A percentile compares a stretch with the other conserved stretches of the same genome.
Conservation (phyloP, 2,113 vertebrate species). For the Felis catus region F.catus_Fca126_mat1.0 CM031421.1:5248001-5248500, state of each 20-base stretch:
- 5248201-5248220: neutral
- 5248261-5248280: neutral
- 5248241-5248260: conserved; percentile 4
- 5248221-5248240: neutral
- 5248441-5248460: neutral
- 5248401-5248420: neutral
- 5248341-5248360: neutral
- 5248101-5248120: neutral
- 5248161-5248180: neutral
- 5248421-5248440: neutral
- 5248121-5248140: neutral
- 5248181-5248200: neutral
- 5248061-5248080: neutral
- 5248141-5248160: neutral
- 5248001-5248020: neutral
- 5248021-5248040: neutral
- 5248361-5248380: neutral
- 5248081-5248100: neutral
- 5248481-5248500: no score
- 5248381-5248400: neutral
- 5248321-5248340: conserved; percentile 36
- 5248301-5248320: conserved; percentile 24
- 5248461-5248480: neutral
- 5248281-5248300: conserved; percentile 32
- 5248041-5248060: neutral